These are phyloP conservation scores for Hystrix cristata DNA, from an alignment of 2,113 vertebrate genomes.

Conservation along the genomic window DNA sequence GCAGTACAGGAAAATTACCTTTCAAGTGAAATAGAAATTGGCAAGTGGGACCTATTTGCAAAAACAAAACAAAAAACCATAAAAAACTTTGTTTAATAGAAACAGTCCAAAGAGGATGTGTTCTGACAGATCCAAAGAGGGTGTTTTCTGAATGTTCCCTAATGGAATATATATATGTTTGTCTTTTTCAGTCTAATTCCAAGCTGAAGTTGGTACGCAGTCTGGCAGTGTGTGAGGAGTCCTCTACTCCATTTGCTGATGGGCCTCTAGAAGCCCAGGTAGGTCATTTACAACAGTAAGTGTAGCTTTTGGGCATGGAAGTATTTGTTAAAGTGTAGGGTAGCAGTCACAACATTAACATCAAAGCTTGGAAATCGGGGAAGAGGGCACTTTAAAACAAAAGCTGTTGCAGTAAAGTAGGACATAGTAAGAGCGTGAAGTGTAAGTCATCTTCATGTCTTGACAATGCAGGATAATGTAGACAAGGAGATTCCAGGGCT, in stretches of 20 bases:
- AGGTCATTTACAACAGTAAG: conserved; percentile 53
- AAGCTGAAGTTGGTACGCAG: conserved; percentile 98
- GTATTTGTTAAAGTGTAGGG: not conserved
- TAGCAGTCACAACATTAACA: not conserved
- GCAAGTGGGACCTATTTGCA: conserved; percentile 14
- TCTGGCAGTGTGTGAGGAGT: conserved; percentile 98
- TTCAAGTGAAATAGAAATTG: conserved; percentile 51
- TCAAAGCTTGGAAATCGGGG: conserved; percentile 30
- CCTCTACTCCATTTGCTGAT: conserved; percentile 94
- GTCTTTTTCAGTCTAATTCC: conserved; percentile 94
- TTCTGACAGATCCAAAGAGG: conserved; percentile 27
- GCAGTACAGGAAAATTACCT: not conserved
- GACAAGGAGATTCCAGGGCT: not conserved
- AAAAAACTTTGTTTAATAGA: conserved; percentile 11
- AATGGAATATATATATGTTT: not conserved
- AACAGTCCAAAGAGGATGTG: not conserved
- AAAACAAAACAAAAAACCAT: not conserved
- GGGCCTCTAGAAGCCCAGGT: conserved; percentile 95
- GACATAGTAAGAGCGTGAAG: not conserved
- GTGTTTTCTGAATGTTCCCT: conserved; percentile 41
- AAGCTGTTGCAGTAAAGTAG: conserved; percentile 16
- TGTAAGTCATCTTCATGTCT: conserved; percentile 7
- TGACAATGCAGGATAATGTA: conserved; percentile 1
- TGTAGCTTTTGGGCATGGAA: conserved; percentile 9
- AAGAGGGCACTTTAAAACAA: not conserved